A percentile compares a stretch with the other conserved stretches of the same genome.
Evolutionary conservation across 2,113 vertebrate genomes (phyloP).

Genomic region (Sciurus niger): DNA sequence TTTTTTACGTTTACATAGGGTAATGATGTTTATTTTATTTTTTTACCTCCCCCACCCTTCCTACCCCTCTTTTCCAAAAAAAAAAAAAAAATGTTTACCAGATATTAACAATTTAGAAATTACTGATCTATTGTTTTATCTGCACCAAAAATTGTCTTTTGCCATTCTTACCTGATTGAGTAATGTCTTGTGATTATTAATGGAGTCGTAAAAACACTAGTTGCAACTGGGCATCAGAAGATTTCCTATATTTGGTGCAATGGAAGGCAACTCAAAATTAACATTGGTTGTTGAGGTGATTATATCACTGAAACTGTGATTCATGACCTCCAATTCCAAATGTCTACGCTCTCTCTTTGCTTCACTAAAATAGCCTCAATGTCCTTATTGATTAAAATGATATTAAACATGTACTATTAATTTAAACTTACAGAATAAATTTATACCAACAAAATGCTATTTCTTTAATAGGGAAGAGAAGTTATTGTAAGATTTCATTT

Average conservation of each 20-base stretch:
- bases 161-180: not conserved
- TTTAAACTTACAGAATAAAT: not conserved
- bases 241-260: not conserved
- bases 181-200: not conserved
- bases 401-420: not conserved
- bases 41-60: too few relatives aligned
- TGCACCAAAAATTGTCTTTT: not conserved
- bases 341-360: not conserved
- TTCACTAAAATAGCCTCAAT: not conserved
- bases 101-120: conserved; percentile 44
- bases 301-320: not conserved
- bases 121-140: not conserved
- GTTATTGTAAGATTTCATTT: not conserved
- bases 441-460: not conserved
- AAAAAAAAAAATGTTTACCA: conserved; percentile 47
- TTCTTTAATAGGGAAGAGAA: not conserved
- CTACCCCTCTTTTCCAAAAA: too few relatives aligned
- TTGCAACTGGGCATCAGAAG: not conserved
- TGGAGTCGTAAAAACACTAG: not conserved
- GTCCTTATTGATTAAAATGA: not conserved
- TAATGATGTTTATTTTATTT: too few relatives aligned
- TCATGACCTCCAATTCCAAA: not conserved
- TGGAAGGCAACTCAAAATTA: not conserved
- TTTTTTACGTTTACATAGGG: too few relatives aligned
- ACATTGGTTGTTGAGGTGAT: not conserved